Conservation (phyloP, 2,888 invertebrate species). For the Griposia aprilina region DNA sequence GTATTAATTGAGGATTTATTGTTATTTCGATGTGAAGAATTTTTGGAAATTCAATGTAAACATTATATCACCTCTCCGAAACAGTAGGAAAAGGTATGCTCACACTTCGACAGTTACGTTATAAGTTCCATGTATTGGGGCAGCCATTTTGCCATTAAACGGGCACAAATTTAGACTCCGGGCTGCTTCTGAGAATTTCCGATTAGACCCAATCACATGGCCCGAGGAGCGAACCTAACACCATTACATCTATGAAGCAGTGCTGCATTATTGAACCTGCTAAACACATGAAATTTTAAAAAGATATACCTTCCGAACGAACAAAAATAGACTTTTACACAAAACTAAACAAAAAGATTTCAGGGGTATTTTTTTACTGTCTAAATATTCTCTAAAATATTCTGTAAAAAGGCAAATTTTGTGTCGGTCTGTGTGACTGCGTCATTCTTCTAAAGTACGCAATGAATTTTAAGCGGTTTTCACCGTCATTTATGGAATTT, state of each 20-base stretch:
- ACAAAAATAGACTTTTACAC: neutral
- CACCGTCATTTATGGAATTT: no score
- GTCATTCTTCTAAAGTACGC: no score
- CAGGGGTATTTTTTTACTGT: neutral
- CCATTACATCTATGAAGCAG: neutral
- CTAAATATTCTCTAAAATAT: no score
- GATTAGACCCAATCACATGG: neutral
- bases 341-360: neutral
- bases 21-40: neutral
- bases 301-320: neutral
- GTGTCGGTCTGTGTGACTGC: no score
- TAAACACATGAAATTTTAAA: neutral
- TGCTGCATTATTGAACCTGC: neutral
- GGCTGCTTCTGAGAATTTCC: neutral
- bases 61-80: neutral
- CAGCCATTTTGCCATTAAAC: neutral
- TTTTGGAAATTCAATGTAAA: neutral
- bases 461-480: no score
- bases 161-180: neutral
- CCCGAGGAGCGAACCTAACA: neutral
- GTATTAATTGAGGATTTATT: slow-evolving; percentile 46
- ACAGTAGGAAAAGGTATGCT: neutral
- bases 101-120: neutral
- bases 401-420: no score
- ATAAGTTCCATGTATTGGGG: neutral